Evolutionary conservation across 2,888 invertebrate species (phyloP).

Genomic region (Folsomia candida): DNA sequence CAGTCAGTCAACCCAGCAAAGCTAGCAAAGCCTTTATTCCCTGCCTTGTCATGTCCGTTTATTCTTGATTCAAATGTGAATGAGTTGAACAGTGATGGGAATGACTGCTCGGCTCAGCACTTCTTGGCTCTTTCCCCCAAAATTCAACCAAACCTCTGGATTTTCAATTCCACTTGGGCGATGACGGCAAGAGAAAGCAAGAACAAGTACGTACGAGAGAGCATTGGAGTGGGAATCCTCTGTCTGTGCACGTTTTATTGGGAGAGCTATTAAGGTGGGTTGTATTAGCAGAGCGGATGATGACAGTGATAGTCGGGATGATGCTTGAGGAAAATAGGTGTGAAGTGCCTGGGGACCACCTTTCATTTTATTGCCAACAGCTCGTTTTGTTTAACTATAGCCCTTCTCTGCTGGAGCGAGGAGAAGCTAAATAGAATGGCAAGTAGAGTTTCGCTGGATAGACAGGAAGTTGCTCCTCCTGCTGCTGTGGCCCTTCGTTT

Average conservation of each 20-base stretch:
- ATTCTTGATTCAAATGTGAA: not conserved
- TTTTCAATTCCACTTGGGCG: not conserved
- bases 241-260: slow-evolving; percentile 14
- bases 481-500: not conserved
- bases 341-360: slow-evolving; percentile 44
- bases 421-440: not conserved
- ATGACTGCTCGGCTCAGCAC: slow-evolving; percentile 12
- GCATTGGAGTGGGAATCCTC: too few species aligned
- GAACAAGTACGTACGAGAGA: too few species aligned
- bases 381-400: slow-evolving; percentile 36
- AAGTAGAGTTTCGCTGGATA: not conserved
- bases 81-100: slow-evolving; percentile 6
- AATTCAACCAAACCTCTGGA: not conserved
- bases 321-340: slow-evolving; percentile 34
- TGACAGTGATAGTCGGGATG: slow-evolving; percentile 19
- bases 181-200: not conserved
- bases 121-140: not conserved
- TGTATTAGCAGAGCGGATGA: slow-evolving; percentile 9
- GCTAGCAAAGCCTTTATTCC: not conserved
- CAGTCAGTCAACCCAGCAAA: not conserved
- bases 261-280: slow-evolving; percentile 16
- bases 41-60: not conserved
- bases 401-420: not conserved
- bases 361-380: slow-evolving; percentile 47
- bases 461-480: too few species aligned